phyloP scores from a whole-genome alignment of 2,113 vertebrate species.

The Pseudonaja textilis region DNA sequence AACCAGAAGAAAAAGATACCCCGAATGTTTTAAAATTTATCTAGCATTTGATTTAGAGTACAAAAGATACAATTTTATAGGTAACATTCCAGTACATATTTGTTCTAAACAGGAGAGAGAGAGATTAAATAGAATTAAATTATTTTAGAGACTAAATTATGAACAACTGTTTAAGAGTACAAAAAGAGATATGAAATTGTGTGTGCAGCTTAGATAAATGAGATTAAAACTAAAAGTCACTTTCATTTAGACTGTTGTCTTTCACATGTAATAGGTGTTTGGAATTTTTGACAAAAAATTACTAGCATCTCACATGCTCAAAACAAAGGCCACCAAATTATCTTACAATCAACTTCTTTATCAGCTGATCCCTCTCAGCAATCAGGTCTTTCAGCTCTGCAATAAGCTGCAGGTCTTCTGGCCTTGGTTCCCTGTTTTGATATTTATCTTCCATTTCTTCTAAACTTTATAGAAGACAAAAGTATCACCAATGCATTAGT shows the following conservation, averaged over 20 bases:
- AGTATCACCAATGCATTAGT: constrained; percentile 63
- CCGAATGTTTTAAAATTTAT: neutral
- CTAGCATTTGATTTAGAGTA: neutral
- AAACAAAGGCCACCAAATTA: constrained; percentile 47
- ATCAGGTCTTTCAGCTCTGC: constrained; percentile 96
- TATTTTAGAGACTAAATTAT: neutral
- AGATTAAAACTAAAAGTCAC: neutral
- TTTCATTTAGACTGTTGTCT: neutral
- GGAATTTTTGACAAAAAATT: constrained; percentile 26
- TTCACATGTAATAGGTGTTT: neutral
- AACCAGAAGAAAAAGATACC: neutral
- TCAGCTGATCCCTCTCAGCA: constrained; percentile 90
- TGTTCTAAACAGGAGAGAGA: neutral
- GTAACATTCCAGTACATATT: neutral
- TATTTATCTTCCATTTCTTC: constrained; percentile 97
- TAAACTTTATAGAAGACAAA: constrained; percentile 79
- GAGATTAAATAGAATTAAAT: neutral
- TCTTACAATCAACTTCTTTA: constrained; percentile 98
- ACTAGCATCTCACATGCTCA: constrained; percentile 29
- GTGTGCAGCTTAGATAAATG: neutral
- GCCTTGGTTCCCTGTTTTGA: constrained; percentile 91
- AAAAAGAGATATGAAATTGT: neutral
- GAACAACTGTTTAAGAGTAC: neutral
- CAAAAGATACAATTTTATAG: neutral
- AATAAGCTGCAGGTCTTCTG: constrained; percentile 92